phyloP scores from a whole-genome alignment of 2,888 invertebrate species.

The Drymonia ruficornis region DNA sequence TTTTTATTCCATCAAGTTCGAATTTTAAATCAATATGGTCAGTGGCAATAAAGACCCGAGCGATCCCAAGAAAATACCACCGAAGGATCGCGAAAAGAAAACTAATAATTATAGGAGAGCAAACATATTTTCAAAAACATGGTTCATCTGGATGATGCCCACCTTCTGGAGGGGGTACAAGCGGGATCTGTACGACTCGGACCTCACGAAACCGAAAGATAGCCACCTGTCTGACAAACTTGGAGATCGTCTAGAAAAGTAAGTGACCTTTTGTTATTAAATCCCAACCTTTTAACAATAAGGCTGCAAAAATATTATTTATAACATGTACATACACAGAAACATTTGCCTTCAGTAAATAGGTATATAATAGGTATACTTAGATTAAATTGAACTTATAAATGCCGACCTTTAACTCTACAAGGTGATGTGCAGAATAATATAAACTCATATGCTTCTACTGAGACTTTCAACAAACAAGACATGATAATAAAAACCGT shows the following conservation, averaged over 20 bases:
- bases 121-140: slow-evolving; percentile 70
- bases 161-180: slow-evolving; percentile 86
- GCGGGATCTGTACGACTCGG: slow-evolving; percentile 87
- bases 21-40: slow-evolving; percentile 65
- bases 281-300: background rate
- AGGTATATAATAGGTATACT: background rate
- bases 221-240: slow-evolving; percentile 87
- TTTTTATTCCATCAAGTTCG: slow-evolving; percentile 15
- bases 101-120: slow-evolving; percentile 76
- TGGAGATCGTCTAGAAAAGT: slow-evolving; percentile 87
- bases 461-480: slow-evolving; percentile 34
- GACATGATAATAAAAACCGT: slow-evolving; percentile 41
- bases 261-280: slow-evolving; percentile 47
- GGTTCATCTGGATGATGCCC: slow-evolving; percentile 83
- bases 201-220: slow-evolving; percentile 88
- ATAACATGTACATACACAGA: too few species aligned
- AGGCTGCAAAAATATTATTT: too few species aligned
- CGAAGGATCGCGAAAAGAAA: slow-evolving; percentile 77
- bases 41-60: slow-evolving; percentile 76
- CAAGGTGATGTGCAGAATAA: slow-evolving; percentile 53
- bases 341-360: too few species aligned
- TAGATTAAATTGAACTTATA: slow-evolving; percentile 36
- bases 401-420: slow-evolving; percentile 44
- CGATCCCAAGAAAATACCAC: slow-evolving; percentile 74
- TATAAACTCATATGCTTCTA: slow-evolving; percentile 23